Percentiles rank a stretch among this genome's conserved stretches.
Conservation (phyloP, 2,797 vertebrate genomes). For the Urosaurus nigricauda region DNA sequence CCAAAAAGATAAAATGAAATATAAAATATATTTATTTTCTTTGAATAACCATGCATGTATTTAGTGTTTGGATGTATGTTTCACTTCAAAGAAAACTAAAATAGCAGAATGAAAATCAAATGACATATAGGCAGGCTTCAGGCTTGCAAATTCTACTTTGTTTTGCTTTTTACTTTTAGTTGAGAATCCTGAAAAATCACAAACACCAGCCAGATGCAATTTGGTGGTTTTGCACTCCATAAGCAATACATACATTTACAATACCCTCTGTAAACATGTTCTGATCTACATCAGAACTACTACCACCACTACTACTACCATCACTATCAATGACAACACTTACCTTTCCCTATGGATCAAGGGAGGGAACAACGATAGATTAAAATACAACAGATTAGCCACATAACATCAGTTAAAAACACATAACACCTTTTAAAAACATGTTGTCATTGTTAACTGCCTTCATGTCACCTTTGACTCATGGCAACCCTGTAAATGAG, state of each 20-base stretch:
- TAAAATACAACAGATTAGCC: no score
- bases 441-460: no score
- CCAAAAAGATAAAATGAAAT: background rate
- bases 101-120: background rate
- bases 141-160: background rate
- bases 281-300: background rate
- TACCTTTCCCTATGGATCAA: no score
- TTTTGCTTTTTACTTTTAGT: background rate
- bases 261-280: background rate
- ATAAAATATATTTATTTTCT: background rate
- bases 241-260: background rate
- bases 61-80: background rate
- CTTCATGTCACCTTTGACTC: no score
- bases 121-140: background rate
- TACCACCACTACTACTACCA: no score
- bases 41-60: background rate
- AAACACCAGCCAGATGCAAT: background rate
- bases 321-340: no score
- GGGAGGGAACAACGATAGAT: no score
- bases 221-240: background rate
- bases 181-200: background rate
- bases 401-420: no score
- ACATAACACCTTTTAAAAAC: no score
- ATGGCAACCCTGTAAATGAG: no score
- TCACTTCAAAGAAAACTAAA: background rate